A percentile compares a stretch with the other conserved stretches of the same genome.
These are phyloP conservation scores for Sebastes hopkinsi DNA, from an alignment of 2,797 vertebrate genomes.

Conservation along the genomic window DNA sequence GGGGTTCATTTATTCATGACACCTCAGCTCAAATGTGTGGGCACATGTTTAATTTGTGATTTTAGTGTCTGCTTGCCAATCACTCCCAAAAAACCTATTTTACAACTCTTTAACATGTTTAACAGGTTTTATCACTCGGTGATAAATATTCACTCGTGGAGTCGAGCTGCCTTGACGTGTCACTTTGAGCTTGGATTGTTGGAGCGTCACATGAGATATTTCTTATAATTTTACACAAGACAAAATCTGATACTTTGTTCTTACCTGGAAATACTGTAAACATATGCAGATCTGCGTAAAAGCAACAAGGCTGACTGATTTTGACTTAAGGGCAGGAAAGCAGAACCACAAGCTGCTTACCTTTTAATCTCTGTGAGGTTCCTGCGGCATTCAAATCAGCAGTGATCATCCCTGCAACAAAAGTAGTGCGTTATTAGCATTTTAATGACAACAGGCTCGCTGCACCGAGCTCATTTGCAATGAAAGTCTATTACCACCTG, in stretches of 20 bases:
- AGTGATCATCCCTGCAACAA: not conserved
- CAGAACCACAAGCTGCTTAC: not conserved
- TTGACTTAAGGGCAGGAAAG: not conserved
- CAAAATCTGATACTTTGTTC: not conserved
- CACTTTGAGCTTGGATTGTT: not conserved
- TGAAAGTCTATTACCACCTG: not conserved
- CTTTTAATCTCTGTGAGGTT: not conserved
- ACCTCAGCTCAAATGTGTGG: not conserved
- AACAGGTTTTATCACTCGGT: not conserved
- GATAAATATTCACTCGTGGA: not conserved
- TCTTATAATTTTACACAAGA: not conserved
- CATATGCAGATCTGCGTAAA: not conserved
- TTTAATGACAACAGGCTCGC: not conserved
- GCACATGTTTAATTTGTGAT: not conserved
- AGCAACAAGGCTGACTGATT: not conserved
- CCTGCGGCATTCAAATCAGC: not conserved
- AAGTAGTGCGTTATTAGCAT: not conserved
- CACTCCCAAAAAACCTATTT: not conserved
- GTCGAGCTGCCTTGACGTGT: not conserved
- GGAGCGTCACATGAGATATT: not conserved
- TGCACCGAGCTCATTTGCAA: not conserved
- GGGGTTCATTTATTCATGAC: not conserved
- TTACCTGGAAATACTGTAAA: not conserved
- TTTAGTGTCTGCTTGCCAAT: not conserved
- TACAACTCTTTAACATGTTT: not conserved